Evolutionary conservation across 2,113 vertebrate species (phyloP).

Genomic region (Chionomys nivalis): DNA sequence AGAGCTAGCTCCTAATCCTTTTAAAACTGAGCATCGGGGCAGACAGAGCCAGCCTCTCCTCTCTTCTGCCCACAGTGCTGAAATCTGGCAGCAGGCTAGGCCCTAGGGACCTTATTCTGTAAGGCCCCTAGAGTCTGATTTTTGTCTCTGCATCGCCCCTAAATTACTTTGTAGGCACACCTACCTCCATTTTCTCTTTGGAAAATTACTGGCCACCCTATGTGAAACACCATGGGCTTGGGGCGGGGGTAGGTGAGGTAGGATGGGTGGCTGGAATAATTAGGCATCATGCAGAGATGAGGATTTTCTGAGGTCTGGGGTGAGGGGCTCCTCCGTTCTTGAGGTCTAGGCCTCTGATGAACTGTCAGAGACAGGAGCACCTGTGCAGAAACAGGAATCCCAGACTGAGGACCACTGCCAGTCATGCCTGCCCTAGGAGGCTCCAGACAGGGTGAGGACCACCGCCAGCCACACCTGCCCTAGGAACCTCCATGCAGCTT

Average conservation of each 20-base stretch:
- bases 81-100: not conserved
- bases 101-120: not conserved
- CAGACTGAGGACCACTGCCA: slow-evolving; percentile 86
- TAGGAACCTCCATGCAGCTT: not conserved
- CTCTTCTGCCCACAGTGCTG: not conserved
- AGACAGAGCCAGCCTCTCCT: not conserved
- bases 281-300: slow-evolving; percentile 53
- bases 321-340: not conserved
- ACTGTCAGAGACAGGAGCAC: slow-evolving; percentile 61
- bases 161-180: not conserved
- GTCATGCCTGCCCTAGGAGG: slow-evolving; percentile 87
- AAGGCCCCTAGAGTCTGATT: not conserved
- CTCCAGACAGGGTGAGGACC: slow-evolving; percentile 82
- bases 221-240: not conserved
- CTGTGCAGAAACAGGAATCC: slow-evolving; percentile 80
- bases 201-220: not conserved
- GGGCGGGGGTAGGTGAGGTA: not conserved
- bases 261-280: not conserved
- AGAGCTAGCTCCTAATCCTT: not conserved
- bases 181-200: not conserved
- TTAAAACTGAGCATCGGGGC: not conserved
- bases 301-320: slow-evolving; percentile 62
- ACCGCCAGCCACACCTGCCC: too few species aligned
- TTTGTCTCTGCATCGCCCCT: not conserved
- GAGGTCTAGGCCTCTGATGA: slow-evolving; percentile 7